These are phyloP conservation scores for Athetis lepigone DNA, from an alignment of 2,888 invertebrate genomes.

Conservation along the genomic window DNA sequence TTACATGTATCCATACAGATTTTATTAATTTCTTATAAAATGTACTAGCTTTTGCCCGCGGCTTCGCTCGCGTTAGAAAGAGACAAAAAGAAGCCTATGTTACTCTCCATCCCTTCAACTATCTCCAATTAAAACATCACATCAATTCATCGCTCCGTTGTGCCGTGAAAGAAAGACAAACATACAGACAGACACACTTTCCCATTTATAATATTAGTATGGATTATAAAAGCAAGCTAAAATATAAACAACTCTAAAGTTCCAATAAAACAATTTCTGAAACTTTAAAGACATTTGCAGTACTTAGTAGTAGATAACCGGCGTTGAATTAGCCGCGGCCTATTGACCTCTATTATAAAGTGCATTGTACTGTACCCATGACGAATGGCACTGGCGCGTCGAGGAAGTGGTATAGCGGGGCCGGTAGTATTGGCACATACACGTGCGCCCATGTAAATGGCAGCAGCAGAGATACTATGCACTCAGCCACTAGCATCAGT, in stretches of 20 bases:
- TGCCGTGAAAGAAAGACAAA: too few species aligned
- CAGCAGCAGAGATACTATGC: slow-evolving; percentile 96
- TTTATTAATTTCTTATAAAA: too few species aligned
- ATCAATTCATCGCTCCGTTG: too few species aligned
- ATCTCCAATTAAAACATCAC: too few species aligned
- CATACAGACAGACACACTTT: too few species aligned
- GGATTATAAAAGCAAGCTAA: neutral
- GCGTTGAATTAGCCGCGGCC: slow-evolving; percentile 44
- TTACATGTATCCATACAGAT: too few species aligned
- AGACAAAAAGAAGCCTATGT: too few species aligned
- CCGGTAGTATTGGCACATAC: slow-evolving; percentile 99
- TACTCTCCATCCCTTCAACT: too few species aligned
- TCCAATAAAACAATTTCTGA: neutral
- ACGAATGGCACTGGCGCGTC: slow-evolving; percentile 99
- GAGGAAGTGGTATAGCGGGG: slow-evolving; percentile 98
- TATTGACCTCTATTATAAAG: slow-evolving; percentile 58
- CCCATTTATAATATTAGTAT: too few species aligned
- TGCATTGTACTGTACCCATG: slow-evolving; percentile 93
- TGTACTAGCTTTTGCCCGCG: too few species aligned
- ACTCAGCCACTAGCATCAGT: slow-evolving; percentile 99
- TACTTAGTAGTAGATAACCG: slow-evolving; percentile 37
- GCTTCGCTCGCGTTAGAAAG: too few species aligned
- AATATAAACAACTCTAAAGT: neutral
- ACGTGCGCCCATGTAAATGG: slow-evolving; percentile 99
- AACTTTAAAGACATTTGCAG: slow-evolving; percentile 2